These are phyloP conservation scores for Uloborus diversus DNA, from an alignment of 1,140 invertebrate genomes.

Conservation along the genomic window DNA sequence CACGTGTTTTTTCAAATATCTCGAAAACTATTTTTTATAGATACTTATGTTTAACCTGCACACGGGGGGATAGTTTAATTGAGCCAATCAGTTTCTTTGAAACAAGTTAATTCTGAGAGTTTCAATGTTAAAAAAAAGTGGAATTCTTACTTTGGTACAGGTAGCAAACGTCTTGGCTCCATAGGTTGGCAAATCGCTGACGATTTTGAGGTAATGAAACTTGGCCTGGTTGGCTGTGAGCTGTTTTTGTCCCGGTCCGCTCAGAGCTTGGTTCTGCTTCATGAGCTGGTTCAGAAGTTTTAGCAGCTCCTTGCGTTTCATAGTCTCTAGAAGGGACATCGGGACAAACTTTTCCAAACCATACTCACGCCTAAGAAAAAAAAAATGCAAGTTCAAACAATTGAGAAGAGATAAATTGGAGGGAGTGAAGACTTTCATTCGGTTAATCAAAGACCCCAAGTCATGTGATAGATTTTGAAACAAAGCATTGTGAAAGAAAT, in stretches of 20 bases:
- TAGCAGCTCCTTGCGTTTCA: slow-evolving; percentile 87
- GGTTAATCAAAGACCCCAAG: no score
- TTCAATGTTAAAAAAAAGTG: neutral
- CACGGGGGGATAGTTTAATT: no score
- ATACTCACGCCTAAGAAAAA: slow-evolving; percentile 77
- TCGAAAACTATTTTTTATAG: no score
- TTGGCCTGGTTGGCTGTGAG: slow-evolving; percentile 78
- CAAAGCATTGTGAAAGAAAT: no score
- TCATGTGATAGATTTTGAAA: no score
- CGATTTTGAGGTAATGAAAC: slow-evolving; percentile 90
- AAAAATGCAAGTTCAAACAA: neutral
- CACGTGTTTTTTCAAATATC: no score
- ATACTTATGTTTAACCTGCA: no score
- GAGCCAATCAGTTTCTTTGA: no score
- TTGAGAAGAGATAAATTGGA: no score
- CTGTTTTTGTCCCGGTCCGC: slow-evolving; percentile 81
- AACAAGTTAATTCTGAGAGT: neutral
- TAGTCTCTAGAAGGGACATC: slow-evolving; percentile 80
- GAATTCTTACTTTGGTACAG: slow-evolving; percentile 66
- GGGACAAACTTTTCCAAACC: slow-evolving; percentile 90
- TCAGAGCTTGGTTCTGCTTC: slow-evolving; percentile 85
- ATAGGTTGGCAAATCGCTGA: slow-evolving; percentile 85
- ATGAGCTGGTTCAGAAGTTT: slow-evolving; percentile 86
- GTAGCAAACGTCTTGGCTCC: slow-evolving; percentile 88
- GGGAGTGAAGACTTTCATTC: no score